Base-by-base conservation (phyloP, 2,797 vertebrate genomes). In the Chelon labrosus region DNA sequence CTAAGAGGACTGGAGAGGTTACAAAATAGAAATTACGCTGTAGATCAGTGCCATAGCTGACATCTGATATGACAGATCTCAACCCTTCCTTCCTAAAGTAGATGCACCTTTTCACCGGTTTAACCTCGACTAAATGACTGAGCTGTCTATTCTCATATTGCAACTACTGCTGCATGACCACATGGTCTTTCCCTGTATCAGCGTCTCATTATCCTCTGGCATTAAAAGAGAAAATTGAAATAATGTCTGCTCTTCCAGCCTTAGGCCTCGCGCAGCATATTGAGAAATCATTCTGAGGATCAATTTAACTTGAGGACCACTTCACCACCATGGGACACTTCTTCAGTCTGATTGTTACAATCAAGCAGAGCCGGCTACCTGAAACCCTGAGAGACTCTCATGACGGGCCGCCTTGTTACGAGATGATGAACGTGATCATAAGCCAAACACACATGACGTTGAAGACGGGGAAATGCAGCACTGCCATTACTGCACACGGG, bases 321-420 rank as follows among this genome's bases (percentile, higher is more conserved):
- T 78, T 68, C 62, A 69, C 35, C 47, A 5, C 41, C 65, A 65
- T 4, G n/a, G 61, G 56, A 75, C 20, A 9, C 64, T 47, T 67
- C 76, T 80, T 76, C 57, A 66, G 25, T 46, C 42, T 83, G 83
- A 89, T 85, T 84, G 79, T 67, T 61, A 58, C 71, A 75, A 79
- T 81, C 79, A 84, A 38, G 77, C 61, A 44, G 37, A 75, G 31
- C 56, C 11, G 39, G 35, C 35, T 53, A 72, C 42, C 61, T 70
- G 50, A 74, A 35, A 49, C 50, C 3, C 38, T 4, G 16, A 58
- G 65, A 44, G 69, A 47, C 65, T 55, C 31, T 31, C 37, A 0
- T 11, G 41, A 35, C 58, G n/a, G 41, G 38, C 54, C 41, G 47
- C 61, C 52, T 53, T 14, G 22, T 44, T 57, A 47, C 57, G 31